Base-by-base conservation (phyloP, 1,140 invertebrate species). In the Mizuhopecten yessoensis region DNA sequence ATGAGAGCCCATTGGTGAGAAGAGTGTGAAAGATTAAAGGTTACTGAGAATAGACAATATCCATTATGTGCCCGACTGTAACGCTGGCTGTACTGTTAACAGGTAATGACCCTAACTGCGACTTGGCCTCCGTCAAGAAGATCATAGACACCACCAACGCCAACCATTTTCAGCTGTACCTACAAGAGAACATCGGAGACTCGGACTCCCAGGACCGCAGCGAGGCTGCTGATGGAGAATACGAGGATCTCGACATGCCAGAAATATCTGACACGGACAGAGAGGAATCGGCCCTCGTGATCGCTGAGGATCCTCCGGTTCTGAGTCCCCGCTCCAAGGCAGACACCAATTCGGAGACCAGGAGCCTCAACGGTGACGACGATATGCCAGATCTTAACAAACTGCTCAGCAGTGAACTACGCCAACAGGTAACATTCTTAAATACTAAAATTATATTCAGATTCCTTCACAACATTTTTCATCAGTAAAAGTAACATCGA, bases 31-130 rank as follows among this genome's bases (percentile, higher is more conserved):
- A n/a, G n/a, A n/a, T n/a, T n/a, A n/a, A n/a, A n/a, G n/a, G n/a
- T n/a, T n/a, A n/a, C n/a, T n/a, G n/a, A n/a, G n/a, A n/a, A n/a
- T n/a, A n/a, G 13, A 39, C 36, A 39, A 39, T 39, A 5, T 39
- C 36, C 36, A 39, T 39, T 39, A n/a, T n/a, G n/a, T n/a, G n/a
- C n/a, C n/a, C n/a, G n/a, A n/a, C n/a, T n/a, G n/a, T n/a, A n/a
- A n/a, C n/a, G n/a, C n/a, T n/a, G n/a, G n/a, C n/a, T n/a, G n/a
- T n/a, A n/a, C n/a, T 75, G 9, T 45, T 34, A n/a, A n/a, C 39
- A 94, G 98, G 95, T 93, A 94, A 89, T 45, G 93, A 95, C 87
- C 90, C 92, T 39, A 98, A 95, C 92, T 94, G 93, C 34, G 95
- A 96, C 57, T 91, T 96, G 34, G 94, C 96, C 34, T 95, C 96